Conservation (phyloP, 2,113 vertebrate genomes). For the Brachypodius melanocephalos region DNA sequence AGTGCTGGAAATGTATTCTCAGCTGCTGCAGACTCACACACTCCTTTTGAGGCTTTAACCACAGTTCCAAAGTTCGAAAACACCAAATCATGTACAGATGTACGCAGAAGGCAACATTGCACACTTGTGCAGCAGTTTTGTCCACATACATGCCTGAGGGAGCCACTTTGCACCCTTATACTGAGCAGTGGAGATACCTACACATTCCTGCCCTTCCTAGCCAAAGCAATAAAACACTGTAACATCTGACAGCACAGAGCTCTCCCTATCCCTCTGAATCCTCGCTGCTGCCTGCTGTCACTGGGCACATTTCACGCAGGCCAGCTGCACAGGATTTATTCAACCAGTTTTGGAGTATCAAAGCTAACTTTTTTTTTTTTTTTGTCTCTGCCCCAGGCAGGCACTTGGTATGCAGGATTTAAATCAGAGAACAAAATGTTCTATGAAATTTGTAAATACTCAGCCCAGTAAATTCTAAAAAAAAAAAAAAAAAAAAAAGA, state of each 20-base stretch:
- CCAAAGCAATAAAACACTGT: not conserved
- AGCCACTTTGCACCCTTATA: not conserved
- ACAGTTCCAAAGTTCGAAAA: not conserved
- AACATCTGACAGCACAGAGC: constrained; percentile 7
- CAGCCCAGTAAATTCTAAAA: not conserved
- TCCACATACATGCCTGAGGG: not conserved
- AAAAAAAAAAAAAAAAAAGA: not conserved
- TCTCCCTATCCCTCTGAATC: constrained; percentile 5
- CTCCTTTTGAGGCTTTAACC: not conserved
- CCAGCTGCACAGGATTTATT: constrained; percentile 61
- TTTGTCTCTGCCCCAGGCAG: constrained; percentile 27
- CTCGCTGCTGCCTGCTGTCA: not conserved
- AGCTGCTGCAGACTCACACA: not conserved
- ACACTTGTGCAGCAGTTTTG: not conserved
- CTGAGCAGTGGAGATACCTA: not conserved
- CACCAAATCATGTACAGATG: not conserved
- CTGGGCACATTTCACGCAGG: constrained; percentile 24
- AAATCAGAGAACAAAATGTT: constrained; percentile 46
- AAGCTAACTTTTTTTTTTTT: not conserved
- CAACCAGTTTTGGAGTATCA: constrained; percentile 27
- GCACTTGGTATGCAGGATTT: constrained; percentile 1
- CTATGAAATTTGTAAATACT: constrained; percentile 26
- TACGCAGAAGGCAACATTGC: not conserved
- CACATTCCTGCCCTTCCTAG: not conserved
- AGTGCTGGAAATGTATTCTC: not conserved